These are phyloP conservation scores for Oryzias sinensis DNA, from an alignment of 2,797 vertebrate genomes.

Conservation along the genomic window DNA sequence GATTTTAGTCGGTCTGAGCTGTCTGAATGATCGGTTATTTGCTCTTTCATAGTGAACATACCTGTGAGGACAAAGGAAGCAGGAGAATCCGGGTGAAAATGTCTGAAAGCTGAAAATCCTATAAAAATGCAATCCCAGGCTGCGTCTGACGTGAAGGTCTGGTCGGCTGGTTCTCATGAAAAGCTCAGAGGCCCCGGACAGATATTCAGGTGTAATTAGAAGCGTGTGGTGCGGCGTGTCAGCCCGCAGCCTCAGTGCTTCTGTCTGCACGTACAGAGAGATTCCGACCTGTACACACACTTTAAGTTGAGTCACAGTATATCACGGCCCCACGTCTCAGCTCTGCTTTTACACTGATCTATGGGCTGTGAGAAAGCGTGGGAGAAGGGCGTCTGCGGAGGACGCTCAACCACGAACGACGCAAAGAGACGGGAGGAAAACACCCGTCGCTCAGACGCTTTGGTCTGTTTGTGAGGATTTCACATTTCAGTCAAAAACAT, in stretches of 20 bases:
- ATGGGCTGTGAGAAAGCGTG: conserved; percentile 65
- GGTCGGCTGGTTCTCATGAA: conserved; percentile 38
- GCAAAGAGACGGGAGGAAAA: conserved; percentile 3
- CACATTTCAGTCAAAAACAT: no score
- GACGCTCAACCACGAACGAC: conserved; percentile 32
- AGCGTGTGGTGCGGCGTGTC: conserved; percentile 70
- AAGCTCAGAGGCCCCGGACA: conserved; percentile 43
- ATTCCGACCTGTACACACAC: conserved; percentile 65
- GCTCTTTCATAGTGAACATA: no score
- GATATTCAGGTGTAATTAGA: conserved; percentile 66
- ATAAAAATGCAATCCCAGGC: no score
- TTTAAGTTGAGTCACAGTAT: conserved; percentile 62
- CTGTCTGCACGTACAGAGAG: conserved; percentile 70
- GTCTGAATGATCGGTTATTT: no score
- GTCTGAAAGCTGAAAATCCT: no score
- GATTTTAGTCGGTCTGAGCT: no score
- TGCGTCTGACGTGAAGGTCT: no score
- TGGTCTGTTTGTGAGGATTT: no score
- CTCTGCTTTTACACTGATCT: conserved; percentile 61
- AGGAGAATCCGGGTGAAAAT: no score
- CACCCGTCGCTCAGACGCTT: no score
- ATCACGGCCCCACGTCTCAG: conserved; percentile 60
- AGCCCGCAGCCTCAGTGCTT: conserved; percentile 55
- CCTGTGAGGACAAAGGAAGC: no score
- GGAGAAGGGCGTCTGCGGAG: conserved; percentile 54